Evolutionary conservation across 35 echinoderm and acorn worm species (phyloP).

Genomic region (Acanthaster planci): DNA sequence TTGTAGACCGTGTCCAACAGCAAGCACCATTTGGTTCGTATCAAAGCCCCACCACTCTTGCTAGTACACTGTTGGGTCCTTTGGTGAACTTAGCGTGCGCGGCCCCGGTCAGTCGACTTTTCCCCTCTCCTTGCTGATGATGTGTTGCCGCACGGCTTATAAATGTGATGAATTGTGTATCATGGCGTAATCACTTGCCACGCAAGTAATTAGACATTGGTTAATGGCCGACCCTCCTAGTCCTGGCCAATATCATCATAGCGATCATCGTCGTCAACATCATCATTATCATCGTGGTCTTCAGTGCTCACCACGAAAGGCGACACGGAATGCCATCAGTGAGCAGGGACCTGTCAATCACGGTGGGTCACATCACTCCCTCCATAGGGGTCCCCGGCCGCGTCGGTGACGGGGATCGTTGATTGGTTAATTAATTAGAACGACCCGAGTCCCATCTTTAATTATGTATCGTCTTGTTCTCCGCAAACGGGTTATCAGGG

Average conservation of each 20-base stretch:
- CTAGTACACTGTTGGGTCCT: background rate
- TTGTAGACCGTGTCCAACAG: background rate
- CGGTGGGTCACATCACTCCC: background rate
- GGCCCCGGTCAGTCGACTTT: background rate
- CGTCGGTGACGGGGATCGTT: background rate
- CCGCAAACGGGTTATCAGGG: no score
- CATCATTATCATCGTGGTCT: background rate
- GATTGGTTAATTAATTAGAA: slow-evolving; percentile 30
- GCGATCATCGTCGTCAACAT: background rate
- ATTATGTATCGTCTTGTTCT: no score
- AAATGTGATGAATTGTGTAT: slow-evolving; percentile 13
- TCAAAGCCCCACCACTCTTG: background rate
- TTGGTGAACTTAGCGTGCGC: background rate
- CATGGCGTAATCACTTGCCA: background rate
- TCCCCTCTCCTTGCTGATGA: background rate
- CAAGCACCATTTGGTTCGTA: slow-evolving; percentile 15
- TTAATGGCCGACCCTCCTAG: slow-evolving; percentile 32
- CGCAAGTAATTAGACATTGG: slow-evolving; percentile 30
- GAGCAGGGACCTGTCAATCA: background rate
- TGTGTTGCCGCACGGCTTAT: background rate
- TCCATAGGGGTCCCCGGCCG: background rate
- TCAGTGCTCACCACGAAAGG: no score
- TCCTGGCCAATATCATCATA: background rate
- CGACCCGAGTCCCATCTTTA: no score
- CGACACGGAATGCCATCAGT: slow-evolving; percentile 15